Percentiles rank a stretch among this genome's conserved stretches.
Evolutionary conservation across 2,113 vertebrate genomes (phyloP).

Genomic region (Lophotis ruficrista): DNA sequence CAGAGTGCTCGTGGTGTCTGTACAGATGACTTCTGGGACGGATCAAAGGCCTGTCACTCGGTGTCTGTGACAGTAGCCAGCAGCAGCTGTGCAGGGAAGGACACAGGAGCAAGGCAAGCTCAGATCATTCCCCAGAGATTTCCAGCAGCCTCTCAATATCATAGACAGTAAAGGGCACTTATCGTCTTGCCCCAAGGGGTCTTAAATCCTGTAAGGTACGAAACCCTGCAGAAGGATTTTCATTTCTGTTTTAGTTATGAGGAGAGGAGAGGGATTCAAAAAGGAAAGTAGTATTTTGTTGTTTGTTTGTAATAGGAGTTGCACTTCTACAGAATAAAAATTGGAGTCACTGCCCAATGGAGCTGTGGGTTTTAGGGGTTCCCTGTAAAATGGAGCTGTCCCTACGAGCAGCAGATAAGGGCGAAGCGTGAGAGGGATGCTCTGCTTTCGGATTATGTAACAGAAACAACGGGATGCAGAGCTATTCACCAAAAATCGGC

Average conservation of each 20-base stretch:
- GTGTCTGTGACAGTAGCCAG: background rate
- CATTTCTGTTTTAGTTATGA: background rate
- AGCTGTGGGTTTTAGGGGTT: background rate
- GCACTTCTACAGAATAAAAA: background rate
- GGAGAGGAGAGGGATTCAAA: background rate
- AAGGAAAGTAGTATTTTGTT: background rate
- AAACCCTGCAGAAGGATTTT: background rate
- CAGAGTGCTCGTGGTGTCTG: background rate
- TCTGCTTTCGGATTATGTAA: background rate
- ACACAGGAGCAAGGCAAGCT: background rate
- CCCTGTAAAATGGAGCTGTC: background rate
- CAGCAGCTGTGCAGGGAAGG: background rate
- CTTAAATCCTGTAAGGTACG: background rate
- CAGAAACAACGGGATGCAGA: background rate
- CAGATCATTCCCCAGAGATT: background rate
- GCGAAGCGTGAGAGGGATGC: background rate
- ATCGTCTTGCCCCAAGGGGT: fast-evolving
- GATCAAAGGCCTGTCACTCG: background rate
- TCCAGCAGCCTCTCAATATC: background rate
- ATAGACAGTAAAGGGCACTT: background rate
- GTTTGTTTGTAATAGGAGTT: background rate
- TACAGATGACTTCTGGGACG: background rate
- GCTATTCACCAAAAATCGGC: background rate
- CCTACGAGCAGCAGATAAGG: background rate
- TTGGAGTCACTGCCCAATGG: background rate